These are phyloP conservation scores for Diprion similis DNA, from an alignment of 1,140 invertebrate species.

Conservation along the genomic window DNA sequence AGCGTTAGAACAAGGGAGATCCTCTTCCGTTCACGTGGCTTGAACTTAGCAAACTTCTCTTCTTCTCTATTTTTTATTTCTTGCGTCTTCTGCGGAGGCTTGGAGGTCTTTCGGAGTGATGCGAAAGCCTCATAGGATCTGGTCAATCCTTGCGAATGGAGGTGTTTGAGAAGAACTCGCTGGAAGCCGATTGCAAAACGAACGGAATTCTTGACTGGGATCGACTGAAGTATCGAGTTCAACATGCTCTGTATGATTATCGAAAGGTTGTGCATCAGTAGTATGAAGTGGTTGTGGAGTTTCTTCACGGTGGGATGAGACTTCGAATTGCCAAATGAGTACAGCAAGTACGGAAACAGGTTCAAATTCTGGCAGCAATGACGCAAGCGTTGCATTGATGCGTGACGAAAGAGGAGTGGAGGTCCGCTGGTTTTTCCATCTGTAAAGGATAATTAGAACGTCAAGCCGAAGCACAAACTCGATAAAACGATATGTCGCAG, in stretches of 20 bases:
- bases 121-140: neutral
- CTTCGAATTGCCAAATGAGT: constrained; percentile 55
- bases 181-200: neutral
- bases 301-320: constrained; percentile 49
- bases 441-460: constrained; percentile 28
- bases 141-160: neutral
- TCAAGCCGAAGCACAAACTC: no score
- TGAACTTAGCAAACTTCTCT: constrained; percentile 24
- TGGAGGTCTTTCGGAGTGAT: neutral
- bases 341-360: constrained; percentile 54
- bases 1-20: constrained; percentile 33
- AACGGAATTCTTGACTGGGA: neutral
- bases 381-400: constrained; percentile 56
- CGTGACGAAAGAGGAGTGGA: constrained; percentile 48
- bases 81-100: constrained; percentile 18
- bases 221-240: neutral
- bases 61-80: constrained; percentile 22
- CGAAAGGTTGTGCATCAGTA: neutral
- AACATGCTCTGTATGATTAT: neutral
- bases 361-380: constrained; percentile 60
- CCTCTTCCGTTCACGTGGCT: constrained; percentile 33
- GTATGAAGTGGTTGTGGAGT: constrained; percentile 42
- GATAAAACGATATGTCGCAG: no score
- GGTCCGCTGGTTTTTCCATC: constrained; percentile 53
- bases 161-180: constrained; percentile 1